Evolutionary conservation across 2,797 vertebrate species (phyloP), one percentile per base, ranked within the genome.

Genomic region (Antennarius maculatus): DNA sequence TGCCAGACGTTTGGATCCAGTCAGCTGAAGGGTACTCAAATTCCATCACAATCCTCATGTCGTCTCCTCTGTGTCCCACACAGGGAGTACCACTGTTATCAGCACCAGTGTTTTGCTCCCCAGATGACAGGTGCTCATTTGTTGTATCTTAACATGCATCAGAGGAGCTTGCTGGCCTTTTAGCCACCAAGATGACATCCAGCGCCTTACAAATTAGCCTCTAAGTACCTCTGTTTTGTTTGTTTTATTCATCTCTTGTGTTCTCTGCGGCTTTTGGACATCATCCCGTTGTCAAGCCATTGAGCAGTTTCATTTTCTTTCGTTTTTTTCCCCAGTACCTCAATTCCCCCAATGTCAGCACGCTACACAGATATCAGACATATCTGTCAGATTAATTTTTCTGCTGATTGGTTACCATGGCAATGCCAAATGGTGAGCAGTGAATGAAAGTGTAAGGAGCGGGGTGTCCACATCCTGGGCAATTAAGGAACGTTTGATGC

Each of bases 401-500:
- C 56, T 15, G 18, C 82, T 53, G 73, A 59, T 62, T 69, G 54
- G 89, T 90, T 89, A 61, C 90, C 82, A 90, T 89, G 84, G 90
- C 74, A 80, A 90, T 86, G 59, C 53, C 79, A 83, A 86, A 81
- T 74, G 71, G 81, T 71, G 52, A 81, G 66, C 47, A 65, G 68
- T 67, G 64, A 74, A 64, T 4, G 59, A 54, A 75, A 76, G 71
- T 66, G 68, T 75, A 69, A 87, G 75, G 64, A 77, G 76, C 76
- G 17, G 48, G 59, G 65, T 11, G 65, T 69, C 80, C 81, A 82
- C 86, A 88, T 88, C 77, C 83, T 61, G 80, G 65, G 88, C 82
- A 91, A 87, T 91, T 91, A 88, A 83, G 76, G 61, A 62, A 67
- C 76, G 75, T 87, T 86, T 85, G 87, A 88, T 86, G 79, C 80